Base-by-base conservation (phyloP, 2,797 vertebrate genomes). In the Lepilemur septentrionalis region DNA sequence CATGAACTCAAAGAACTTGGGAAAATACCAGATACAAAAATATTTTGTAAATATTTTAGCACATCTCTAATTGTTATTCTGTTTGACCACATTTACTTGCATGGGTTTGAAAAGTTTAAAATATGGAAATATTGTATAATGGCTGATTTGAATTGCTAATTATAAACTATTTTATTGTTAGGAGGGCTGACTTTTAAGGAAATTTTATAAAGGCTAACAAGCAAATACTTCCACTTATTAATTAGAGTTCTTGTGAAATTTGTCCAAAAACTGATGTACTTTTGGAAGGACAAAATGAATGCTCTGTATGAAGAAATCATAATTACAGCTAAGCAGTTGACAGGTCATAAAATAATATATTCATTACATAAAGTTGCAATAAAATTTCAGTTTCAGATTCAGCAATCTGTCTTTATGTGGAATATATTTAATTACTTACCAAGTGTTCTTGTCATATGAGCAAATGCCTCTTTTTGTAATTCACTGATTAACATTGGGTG, bases 281-380 rank as follows among this genome's bases (percentile, higher is more conserved):
- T 93, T 89, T 91, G 38, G 65, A 91, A 93, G 14, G 61, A 61
- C 32, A 79, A 91, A 96, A 96, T 57, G 30, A 84, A 0, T 35
- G 20, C 32, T 70, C 50, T 89, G 2, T 90, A 73, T 69, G 17
- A 61, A 90, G 55, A 65, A 88, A 93, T 48, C 82, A 75, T 94
- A 97, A 96, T 87, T 96, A 96, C 63, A 35, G 63, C 72, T 93
- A 88, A 97, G 92, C 20, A 93, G 91, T 87, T 96, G 84, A 95
- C 75, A 95, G 50, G 87, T 86, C 89, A 94, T 88, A 97, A 96
- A 94, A 91, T 93, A 97, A 96, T 76, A 72, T 67, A 95, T 92
- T 91, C 52, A 65, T 65, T 93, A 79, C 12, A 92, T 28, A 93
- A 97, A 94, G 17, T 63, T 93, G 41, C 55, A 95, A 78, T 90